Conservation (phyloP, 2,888 invertebrate species). For the Patella ulyssiponensis region DNA sequence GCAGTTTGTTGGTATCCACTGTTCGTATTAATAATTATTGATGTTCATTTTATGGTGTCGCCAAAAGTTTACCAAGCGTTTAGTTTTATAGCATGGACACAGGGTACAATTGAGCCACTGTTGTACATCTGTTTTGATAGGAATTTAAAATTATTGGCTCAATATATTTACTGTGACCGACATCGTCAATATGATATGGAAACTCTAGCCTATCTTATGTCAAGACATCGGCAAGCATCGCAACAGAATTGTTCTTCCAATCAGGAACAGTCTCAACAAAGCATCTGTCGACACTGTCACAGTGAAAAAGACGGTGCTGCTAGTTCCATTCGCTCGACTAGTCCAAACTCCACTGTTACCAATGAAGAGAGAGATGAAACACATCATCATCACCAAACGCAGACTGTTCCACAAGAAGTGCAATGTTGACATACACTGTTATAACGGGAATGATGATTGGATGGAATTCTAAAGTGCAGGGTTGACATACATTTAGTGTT, state of each 20-base stretch:
- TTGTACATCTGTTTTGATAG: conserved; percentile 69
- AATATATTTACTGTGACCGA: conserved; percentile 59
- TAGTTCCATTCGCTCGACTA: background rate
- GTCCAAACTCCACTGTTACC: background rate
- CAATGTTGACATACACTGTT: background rate
- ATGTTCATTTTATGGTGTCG: conserved; percentile 66
- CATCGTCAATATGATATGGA: conserved; percentile 48
- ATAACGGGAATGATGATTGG: no score
- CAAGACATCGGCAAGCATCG: conserved; percentile 33
- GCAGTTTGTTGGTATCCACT: conserved; percentile 71
- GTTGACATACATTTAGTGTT: no score
- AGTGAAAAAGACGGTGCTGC: conserved; percentile 4
- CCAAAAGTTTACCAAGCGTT: conserved; percentile 70
- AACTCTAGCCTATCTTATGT: conserved; percentile 52
- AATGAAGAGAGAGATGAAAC: background rate
- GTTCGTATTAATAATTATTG: conserved; percentile 68
- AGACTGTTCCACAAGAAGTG: background rate
- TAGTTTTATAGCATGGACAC: conserved; percentile 71
- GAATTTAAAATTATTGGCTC: conserved; percentile 63
- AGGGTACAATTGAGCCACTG: conserved; percentile 69
- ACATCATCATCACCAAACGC: background rate
- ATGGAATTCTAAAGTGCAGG: no score
- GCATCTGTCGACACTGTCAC: conserved; percentile 8
- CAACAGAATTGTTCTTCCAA: conserved; percentile 17
- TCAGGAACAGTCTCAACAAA: conserved; percentile 15